Percentiles rank a stretch among this genome's conserved stretches.
phyloP scores from a whole-genome alignment of 1,140 invertebrate species.

The Parasteatoda tepidariorum region DNA sequence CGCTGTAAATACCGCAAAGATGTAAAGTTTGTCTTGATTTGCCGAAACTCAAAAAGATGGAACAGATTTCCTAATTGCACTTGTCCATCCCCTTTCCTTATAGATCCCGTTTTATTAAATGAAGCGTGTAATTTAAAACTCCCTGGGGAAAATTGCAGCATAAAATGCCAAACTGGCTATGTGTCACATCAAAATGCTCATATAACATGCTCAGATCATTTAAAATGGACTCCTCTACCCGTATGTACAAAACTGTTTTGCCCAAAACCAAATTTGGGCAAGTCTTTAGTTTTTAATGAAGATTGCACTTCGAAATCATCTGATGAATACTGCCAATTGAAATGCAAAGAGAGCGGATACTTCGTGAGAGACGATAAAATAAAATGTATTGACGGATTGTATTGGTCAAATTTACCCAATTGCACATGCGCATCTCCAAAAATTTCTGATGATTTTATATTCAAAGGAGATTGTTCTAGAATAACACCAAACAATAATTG shows the following conservation, averaged over 20 bases:
- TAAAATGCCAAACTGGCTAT: conserved; percentile 4
- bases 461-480: background rate
- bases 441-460: background rate
- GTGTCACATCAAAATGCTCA: background rate
- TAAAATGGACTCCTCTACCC: background rate
- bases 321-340: background rate
- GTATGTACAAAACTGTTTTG: background rate
- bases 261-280: background rate
- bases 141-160: background rate
- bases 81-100: background rate
- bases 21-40: background rate
- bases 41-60: background rate
- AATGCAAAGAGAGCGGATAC: conserved; percentile 5
- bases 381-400: background rate
- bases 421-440: conserved; percentile 7
- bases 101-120: background rate
- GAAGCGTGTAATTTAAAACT: background rate
- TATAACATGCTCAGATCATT: background rate
- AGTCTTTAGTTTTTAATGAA: background rate
- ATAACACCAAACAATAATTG: background rate
- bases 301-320: background rate
- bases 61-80: background rate
- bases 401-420: background rate
- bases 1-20: background rate
- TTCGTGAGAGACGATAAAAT: background rate